phyloP scores from a whole-genome alignment of 2,888 invertebrate species.

The Plebejus argus region DNA sequence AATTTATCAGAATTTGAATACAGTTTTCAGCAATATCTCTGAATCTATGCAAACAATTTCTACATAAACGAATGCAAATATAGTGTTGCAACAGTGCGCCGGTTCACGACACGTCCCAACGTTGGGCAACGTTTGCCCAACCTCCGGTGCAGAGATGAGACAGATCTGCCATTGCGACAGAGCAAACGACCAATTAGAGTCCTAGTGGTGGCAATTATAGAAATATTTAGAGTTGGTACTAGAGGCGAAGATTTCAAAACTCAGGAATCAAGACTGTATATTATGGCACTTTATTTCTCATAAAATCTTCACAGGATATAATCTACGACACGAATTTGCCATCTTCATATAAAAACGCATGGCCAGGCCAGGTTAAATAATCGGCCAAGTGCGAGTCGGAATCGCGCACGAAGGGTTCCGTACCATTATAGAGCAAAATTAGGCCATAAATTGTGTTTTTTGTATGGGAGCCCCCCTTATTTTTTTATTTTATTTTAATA shows the following conservation, averaged over 20 bases:
- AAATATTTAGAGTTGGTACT: background rate
- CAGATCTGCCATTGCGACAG: conserved; percentile 16
- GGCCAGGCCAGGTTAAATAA: too few relatives aligned
- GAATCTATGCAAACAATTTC: background rate
- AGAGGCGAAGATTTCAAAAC: background rate
- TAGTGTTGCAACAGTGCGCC: background rate
- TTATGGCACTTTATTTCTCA: too few relatives aligned
- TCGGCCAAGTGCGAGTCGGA: too few relatives aligned
- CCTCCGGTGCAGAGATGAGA: conserved; percentile 29
- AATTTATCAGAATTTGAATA: too few relatives aligned
- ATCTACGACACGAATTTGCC: too few relatives aligned
- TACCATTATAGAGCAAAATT: too few relatives aligned
- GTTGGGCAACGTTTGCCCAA: conserved; percentile 24
- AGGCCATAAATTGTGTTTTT: too few relatives aligned
- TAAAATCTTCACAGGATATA: too few relatives aligned
- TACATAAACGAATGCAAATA: background rate
- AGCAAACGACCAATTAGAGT: background rate
- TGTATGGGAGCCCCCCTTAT: too few relatives aligned
- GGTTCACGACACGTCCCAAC: conserved; percentile 21
- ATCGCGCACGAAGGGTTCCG: too few relatives aligned
- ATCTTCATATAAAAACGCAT: too few relatives aligned
- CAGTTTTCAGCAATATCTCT: background rate
- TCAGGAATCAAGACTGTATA: background rate
- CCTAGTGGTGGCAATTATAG: background rate
- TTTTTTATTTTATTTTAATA: too few relatives aligned